These are phyloP conservation scores for Pangasianodon gigas DNA, from an alignment of 2,113 vertebrate species.

Conservation along the genomic window DNA sequence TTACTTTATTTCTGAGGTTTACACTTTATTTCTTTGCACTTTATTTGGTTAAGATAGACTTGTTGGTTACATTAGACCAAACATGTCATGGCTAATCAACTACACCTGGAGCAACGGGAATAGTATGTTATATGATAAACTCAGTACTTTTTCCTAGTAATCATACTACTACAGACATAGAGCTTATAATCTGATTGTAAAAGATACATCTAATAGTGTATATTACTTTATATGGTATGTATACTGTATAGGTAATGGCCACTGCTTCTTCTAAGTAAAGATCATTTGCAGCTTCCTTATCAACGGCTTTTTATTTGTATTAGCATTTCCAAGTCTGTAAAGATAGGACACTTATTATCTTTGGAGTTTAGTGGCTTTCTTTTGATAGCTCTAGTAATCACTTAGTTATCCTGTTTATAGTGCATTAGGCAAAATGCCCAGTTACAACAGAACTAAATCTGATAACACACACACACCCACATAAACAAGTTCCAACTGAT, in stretches of 20 bases:
- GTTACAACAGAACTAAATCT: background rate
- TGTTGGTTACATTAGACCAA: background rate
- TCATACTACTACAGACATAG: background rate
- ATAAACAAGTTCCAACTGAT: background rate
- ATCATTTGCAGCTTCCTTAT: background rate
- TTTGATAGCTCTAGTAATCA: background rate
- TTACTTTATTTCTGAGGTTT: background rate
- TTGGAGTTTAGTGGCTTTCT: background rate
- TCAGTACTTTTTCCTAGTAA: background rate
- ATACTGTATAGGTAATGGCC: background rate
- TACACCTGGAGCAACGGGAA: background rate
- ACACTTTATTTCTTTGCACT: background rate
- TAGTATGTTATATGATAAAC: no score
- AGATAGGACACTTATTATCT: background rate
- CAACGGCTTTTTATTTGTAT: background rate
- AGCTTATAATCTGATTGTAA: background rate
- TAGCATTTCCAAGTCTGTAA: background rate
- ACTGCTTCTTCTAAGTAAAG: background rate
- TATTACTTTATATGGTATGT: background rate
- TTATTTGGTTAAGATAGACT: background rate
- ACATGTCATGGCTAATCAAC: background rate
- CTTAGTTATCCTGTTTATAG: background rate
- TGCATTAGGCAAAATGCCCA: no score
- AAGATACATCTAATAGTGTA: background rate
- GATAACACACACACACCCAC: background rate